Base-by-base conservation (phyloP, 2,113 vertebrate genomes). In the Pica pica region DNA sequence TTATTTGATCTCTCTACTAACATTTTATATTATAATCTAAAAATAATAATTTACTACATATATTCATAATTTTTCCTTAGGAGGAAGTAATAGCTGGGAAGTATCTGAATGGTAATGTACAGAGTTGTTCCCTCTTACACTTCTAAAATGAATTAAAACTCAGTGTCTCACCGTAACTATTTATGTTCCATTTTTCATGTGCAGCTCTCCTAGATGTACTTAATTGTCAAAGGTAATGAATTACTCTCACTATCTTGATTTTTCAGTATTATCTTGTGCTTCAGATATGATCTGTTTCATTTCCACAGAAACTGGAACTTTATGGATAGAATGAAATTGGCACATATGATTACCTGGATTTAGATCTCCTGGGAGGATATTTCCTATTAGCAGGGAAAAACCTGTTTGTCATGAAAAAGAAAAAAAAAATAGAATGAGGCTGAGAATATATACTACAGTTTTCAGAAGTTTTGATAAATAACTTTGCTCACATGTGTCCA, bases 71-170 rank as follows among this genome's bases (percentile, higher is more conserved):
- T 96, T 95, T 97, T 94, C 93, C 88, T 81, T 94, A 98, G 98
- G 98, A 98, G 87, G 98, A 98, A 97, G 88, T 98, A 89, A 96
- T 98, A 93, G 90, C 97, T 73, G 97, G 98, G 80, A 97, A 97
- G 94, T 98, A 98, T 42, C 97, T 98, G 87, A 97, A 98, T 95
- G 98, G 98, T 98, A 98, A 98, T 50, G 91, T 90, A 67, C 37
- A 73, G 47, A 61, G 26, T 78, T 87, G 11, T 69, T 81, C 39
- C 68, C 56, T 89, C 31, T 52, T 81, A 39, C 6, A 3, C 52
- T 81, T 93, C 65, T 75, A 67, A 96, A 93, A 86, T 67, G 55
- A 78, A 93, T 64, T 94, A 83, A 95, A 90, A 53, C 39, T 47
- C 53, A 55, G 2, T 90, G 41, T 35, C 64, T 78, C 56, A 90